Evolutionary conservation across 2,888 invertebrate genomes (phyloP).

Genomic region (Bimastos eiseni): DNA sequence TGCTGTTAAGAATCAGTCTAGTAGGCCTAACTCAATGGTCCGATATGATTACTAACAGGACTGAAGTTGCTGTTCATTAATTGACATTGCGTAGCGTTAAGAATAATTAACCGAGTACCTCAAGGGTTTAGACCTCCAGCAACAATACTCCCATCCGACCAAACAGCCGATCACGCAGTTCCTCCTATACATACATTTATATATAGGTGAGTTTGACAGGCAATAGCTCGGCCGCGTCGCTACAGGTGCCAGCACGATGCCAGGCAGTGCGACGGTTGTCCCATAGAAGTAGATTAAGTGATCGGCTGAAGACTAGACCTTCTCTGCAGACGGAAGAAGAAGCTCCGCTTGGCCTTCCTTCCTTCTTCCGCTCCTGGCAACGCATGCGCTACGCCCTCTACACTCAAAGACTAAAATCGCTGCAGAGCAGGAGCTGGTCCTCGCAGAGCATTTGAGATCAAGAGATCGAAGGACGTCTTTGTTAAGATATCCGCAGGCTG

Average conservation of each 20-base stretch:
- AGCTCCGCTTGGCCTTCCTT: neutral
- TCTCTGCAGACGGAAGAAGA: neutral
- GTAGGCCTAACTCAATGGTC: too few relatives aligned
- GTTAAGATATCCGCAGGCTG: neutral
- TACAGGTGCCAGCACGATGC: neutral
- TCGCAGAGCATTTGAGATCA: neutral
- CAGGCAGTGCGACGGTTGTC: neutral
- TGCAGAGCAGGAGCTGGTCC: neutral
- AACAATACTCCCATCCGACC: too few relatives aligned
- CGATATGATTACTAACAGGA: too few relatives aligned
- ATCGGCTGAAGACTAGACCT: neutral
- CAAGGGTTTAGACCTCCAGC: too few relatives aligned
- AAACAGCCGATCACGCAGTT: neutral
- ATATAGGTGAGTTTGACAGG: neutral
- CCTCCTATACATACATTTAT: neutral
- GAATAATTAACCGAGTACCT: too few relatives aligned
- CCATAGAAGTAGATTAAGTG: neutral
- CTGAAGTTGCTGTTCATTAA: too few relatives aligned
- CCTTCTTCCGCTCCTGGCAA: neutral
- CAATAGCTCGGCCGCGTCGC: neutral
- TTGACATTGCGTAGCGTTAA: too few relatives aligned
- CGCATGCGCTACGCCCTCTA: neutral
- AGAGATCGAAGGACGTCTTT: neutral
- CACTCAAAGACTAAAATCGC: neutral
- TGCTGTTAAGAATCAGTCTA: too few relatives aligned